Evolutionary conservation across 2,888 invertebrate species (phyloP).

Genomic region (Hirtodrosophila histrioides): DNA sequence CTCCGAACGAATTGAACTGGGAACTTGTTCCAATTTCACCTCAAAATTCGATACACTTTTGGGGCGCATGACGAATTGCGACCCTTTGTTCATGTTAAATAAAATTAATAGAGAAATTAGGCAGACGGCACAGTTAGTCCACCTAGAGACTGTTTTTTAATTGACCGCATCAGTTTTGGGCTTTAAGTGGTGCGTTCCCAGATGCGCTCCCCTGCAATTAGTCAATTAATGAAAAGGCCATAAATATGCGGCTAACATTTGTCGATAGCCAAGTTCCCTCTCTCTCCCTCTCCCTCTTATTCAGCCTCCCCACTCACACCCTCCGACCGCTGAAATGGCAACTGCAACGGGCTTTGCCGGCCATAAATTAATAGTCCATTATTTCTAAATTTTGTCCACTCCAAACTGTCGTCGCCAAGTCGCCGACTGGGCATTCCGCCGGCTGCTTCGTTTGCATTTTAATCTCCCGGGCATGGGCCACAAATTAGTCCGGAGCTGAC

Average conservation of each 20-base stretch:
- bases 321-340: constrained; percentile 59
- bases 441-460: constrained; percentile 76
- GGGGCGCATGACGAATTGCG: constrained; percentile 68
- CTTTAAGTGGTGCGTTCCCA: constrained; percentile 64
- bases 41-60: constrained; percentile 63
- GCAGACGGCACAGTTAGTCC: constrained; percentile 34
- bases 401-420: constrained; percentile 75
- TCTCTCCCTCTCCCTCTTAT: neutral
- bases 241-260: constrained; percentile 72
- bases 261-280: constrained; percentile 53
- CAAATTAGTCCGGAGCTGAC: constrained; percentile 69
- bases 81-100: constrained; percentile 59
- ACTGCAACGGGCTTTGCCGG: constrained; percentile 44
- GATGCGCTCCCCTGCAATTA: constrained; percentile 60
- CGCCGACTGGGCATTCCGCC: constrained; percentile 49
- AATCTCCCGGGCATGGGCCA: constrained; percentile 65
- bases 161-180: constrained; percentile 65
- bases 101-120: constrained; percentile 79
- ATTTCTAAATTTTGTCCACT: constrained; percentile 79
- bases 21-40: constrained; percentile 51
- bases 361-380: constrained; percentile 80
- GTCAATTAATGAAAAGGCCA: constrained; percentile 75
- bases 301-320: neutral
- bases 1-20: constrained; percentile 65
- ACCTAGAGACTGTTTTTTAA: constrained; percentile 49